phyloP scores from a whole-genome alignment of 2,113 vertebrate species.

The Willisornis vidua region DNA sequence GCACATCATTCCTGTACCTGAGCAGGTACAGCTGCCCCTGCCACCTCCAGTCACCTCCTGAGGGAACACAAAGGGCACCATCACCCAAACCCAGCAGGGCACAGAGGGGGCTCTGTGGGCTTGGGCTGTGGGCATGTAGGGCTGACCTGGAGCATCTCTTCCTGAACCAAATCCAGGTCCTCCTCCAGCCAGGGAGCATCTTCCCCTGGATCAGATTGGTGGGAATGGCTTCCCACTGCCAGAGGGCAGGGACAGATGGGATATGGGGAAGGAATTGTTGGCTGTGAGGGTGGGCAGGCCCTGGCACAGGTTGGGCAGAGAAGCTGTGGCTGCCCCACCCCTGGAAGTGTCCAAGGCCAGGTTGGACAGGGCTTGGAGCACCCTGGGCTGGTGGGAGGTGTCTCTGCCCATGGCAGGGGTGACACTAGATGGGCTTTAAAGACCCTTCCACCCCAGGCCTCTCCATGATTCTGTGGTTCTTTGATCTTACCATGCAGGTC shows the following conservation, averaged over 20 bases:
- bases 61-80: not conserved
- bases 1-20: not conserved
- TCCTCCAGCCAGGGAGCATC: not conserved
- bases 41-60: not conserved
- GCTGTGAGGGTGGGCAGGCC: fast-evolving
- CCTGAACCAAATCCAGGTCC: not conserved
- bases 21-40: not conserved
- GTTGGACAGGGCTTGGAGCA: not conserved
- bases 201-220: not conserved
- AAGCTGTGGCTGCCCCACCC: not conserved
- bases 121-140: not conserved
- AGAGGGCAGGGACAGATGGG: not conserved
- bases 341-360: not conserved
- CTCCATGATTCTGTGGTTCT: not conserved
- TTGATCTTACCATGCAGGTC: not conserved
- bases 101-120: not conserved
- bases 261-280: not conserved
- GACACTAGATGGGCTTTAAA: fast-evolving
- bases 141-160: not conserved
- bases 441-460: not conserved
- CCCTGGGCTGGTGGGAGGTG: not conserved
- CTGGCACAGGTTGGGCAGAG: not conserved
- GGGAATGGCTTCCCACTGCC: not conserved
- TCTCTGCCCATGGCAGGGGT: not conserved
- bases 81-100: fast-evolving